phyloP scores from a whole-genome alignment of 2,113 vertebrate genomes.

The Podiceps cristatus region DNA sequence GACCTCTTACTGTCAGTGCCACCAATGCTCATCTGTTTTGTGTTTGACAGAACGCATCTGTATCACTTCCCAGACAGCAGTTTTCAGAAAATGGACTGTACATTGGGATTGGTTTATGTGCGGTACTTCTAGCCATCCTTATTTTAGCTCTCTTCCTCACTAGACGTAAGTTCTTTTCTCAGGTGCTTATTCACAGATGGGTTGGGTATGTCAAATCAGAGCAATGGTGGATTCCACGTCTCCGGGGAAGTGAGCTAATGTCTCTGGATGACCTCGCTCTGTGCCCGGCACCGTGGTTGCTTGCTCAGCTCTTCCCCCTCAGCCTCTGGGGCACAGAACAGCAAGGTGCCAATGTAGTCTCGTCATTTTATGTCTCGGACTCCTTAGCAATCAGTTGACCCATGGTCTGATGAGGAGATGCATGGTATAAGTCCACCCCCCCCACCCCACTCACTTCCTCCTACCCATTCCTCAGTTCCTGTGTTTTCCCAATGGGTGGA shows the following conservation, averaged over 20 bases:
- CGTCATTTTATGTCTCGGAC: background rate
- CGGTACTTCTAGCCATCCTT: background rate
- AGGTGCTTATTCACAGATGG: background rate
- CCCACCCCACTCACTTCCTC: background rate
- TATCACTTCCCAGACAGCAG: fast-evolving
- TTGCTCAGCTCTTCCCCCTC: background rate
- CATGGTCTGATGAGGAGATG: background rate
- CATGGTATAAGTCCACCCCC: background rate
- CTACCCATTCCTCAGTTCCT: background rate
- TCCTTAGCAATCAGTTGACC: background rate
- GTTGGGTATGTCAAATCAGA: background rate
- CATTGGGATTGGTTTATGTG: background rate
- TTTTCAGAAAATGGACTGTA: background rate
- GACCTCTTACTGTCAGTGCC: background rate
- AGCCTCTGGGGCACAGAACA: background rate
- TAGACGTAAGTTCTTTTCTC: conserved; percentile 47
- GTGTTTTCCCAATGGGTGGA: background rate
- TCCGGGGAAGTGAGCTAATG: background rate
- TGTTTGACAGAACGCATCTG: background rate
- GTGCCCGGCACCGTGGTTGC: background rate
- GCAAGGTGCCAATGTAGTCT: background rate
- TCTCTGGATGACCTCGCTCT: background rate
- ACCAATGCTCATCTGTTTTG: background rate
- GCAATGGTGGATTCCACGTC: background rate
- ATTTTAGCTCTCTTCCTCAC: background rate